Conservation (phyloP, 2,797 vertebrate species). For the Monodelphis domestica region DNA sequence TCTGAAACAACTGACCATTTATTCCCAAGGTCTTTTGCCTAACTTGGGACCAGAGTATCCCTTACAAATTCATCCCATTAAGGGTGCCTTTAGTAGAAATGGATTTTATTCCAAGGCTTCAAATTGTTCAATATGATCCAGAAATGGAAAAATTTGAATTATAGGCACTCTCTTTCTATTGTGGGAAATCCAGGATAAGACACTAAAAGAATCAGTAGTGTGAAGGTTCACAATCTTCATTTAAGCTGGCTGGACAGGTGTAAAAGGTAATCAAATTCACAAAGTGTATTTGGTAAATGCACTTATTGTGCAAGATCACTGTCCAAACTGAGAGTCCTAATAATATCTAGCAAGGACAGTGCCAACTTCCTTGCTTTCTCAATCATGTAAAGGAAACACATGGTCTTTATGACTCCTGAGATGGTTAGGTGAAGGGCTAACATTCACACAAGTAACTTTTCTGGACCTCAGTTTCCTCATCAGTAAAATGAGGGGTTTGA, state of each 20-base stretch:
- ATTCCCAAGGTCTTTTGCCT: neutral
- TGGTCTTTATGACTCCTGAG: slow-evolving; percentile 1
- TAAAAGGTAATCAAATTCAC: neutral
- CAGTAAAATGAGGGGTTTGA: neutral
- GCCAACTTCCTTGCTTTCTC: neutral
- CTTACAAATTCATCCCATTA: neutral
- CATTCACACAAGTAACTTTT: neutral
- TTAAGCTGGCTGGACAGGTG: neutral
- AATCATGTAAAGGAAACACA: neutral
- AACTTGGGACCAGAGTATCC: neutral
- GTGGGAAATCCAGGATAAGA: neutral
- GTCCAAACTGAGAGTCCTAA: neutral
- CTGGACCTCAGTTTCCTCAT: neutral
- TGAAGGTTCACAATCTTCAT: neutral
- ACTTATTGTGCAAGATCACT: neutral
- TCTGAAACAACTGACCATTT: too few relatives aligned
- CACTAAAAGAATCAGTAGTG: neutral
- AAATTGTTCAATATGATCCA: neutral
- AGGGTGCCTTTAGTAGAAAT: neutral
- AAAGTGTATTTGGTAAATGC: neutral
- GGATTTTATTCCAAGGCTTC: neutral
- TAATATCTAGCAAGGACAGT: neutral
- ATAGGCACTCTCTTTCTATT: neutral
- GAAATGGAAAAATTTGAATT: neutral
- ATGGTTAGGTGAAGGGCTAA: neutral